Evolutionary conservation across 2,113 vertebrate genomes (phyloP).

Genomic region (Acanthisitta chloris): DNA sequence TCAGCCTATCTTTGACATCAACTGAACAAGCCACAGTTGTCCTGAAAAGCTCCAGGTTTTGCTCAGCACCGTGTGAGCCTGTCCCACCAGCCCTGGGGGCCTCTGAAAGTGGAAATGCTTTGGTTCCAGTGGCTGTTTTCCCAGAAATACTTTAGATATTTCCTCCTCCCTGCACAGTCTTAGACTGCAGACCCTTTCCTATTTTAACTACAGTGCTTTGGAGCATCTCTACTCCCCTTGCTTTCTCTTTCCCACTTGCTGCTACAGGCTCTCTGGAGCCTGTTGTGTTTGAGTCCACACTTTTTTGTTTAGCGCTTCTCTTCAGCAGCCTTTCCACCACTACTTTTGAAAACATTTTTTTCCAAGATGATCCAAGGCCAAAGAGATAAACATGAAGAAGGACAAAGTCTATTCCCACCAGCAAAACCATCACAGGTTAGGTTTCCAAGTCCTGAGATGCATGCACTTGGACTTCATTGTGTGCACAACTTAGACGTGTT

Average conservation of each 20-base stretch:
- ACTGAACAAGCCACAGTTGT: not conserved
- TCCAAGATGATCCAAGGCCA: not conserved
- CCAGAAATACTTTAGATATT: not conserved
- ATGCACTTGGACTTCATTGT: not conserved
- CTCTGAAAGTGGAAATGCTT: not conserved
- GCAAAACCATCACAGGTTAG: not conserved
- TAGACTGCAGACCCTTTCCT: not conserved
- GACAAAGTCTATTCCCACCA: not conserved
- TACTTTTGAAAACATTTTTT: not conserved
- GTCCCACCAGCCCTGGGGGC: not conserved
- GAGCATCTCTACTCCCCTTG: not conserved
- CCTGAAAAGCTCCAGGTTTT: not conserved
- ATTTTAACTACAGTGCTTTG: not conserved
- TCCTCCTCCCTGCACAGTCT: not conserved
- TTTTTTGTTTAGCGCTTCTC: not conserved
- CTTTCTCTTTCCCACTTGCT: not conserved
- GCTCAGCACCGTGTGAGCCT: accelerated
- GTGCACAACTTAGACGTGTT: not conserved
- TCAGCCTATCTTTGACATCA: not conserved
- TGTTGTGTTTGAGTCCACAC: not conserved
- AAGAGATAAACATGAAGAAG: not conserved
- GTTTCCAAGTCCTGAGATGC: not conserved
- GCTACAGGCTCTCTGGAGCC: accelerated
- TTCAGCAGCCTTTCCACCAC: not conserved
- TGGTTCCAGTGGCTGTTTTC: not conserved